Evolutionary conservation across 2,888 invertebrate genomes (phyloP).

Genomic region (Prosapia bicincta): DNA sequence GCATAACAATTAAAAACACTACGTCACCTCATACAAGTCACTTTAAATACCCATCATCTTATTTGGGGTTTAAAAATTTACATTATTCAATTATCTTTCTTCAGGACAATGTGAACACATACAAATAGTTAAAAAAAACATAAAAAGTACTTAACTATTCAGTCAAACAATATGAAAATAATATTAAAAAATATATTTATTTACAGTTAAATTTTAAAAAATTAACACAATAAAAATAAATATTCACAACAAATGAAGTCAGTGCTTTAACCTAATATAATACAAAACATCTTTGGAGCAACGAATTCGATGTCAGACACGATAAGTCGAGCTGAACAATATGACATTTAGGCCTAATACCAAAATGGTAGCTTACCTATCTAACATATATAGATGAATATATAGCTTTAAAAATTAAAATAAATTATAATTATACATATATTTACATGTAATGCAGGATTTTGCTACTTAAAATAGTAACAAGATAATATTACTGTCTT

Average conservation of each 20-base stretch:
- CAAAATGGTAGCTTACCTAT: background rate
- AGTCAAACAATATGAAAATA: background rate
- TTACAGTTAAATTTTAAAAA: background rate
- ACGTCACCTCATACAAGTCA: background rate
- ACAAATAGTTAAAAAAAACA: background rate
- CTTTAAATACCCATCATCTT: background rate
- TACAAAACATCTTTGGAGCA: constrained; percentile 2
- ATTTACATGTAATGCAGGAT: background rate
- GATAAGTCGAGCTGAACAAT: background rate
- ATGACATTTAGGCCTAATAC: background rate
- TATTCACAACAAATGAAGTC: background rate
- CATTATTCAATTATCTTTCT: background rate
- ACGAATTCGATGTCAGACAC: background rate
- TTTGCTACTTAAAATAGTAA: background rate
- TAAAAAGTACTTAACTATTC: background rate
- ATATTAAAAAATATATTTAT: background rate
- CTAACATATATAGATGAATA: background rate
- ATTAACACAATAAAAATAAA: background rate
- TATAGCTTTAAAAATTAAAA: background rate
- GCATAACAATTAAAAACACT: background rate
- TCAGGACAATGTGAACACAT: background rate
- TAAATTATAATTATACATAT: background rate
- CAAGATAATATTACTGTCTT: background rate
- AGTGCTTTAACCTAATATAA: background rate
- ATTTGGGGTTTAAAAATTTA: background rate